A percentile compares a stretch with the other conserved stretches of the same genome.
Evolutionary conservation across 2,888 invertebrate genomes (phyloP).

Genomic region (Campaea margaritaria): DNA sequence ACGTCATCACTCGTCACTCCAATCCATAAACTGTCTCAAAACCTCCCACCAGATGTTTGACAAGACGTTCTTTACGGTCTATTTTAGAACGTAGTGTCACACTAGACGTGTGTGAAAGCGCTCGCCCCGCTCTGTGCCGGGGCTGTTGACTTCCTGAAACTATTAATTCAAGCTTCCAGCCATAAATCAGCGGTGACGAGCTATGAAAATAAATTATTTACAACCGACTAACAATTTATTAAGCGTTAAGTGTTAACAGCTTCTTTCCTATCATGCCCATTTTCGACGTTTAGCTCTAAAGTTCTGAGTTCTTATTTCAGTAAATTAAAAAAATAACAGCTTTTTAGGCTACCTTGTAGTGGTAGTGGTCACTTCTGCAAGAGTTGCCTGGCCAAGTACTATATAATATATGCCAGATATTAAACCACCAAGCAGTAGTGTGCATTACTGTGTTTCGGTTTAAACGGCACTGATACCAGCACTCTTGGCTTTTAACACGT

Average conservation of each 20-base stretch:
- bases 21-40: conserved; percentile 33
- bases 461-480: too few relatives aligned
- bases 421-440: too few relatives aligned
- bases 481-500: too few relatives aligned
- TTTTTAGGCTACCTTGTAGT: too few relatives aligned
- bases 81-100: conserved; percentile 56
- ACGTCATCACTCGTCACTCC: conserved; percentile 35
- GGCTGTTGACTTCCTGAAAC: conserved; percentile 66
- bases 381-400: too few relatives aligned
- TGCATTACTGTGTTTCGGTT: too few relatives aligned
- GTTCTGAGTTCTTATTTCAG: not conserved
- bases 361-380: too few relatives aligned
- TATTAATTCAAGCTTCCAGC: conserved; percentile 63
- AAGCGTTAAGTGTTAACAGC: conserved; percentile 58
- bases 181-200: conserved; percentile 64
- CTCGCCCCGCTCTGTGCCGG: conserved; percentile 35
- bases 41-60: conserved; percentile 42
- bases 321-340: too few relatives aligned
- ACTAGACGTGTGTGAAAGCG: conserved; percentile 47
- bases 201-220: conserved; percentile 68
- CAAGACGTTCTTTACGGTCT: conserved; percentile 49
- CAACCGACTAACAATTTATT: conserved; percentile 62
- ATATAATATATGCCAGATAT: too few relatives aligned
- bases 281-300: not conserved
- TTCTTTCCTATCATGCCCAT: conserved; percentile 44